Evolutionary conservation across 2,888 invertebrate species (phyloP).

Genomic region (Ormyrus nitidulus): DNA sequence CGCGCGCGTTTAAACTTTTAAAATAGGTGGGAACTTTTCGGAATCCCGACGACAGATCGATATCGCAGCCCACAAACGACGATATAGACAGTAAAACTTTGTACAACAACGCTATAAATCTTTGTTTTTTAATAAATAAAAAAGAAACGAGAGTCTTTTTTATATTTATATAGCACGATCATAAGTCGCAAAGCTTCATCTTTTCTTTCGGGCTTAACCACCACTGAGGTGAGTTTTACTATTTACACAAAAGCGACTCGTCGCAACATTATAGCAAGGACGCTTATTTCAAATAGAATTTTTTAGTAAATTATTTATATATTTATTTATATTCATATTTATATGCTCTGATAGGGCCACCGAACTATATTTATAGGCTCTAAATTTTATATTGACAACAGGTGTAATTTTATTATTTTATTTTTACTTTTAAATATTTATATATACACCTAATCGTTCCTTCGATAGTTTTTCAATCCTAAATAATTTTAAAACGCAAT

Average conservation of each 20-base stretch:
- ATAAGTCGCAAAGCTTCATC: conserved; percentile 23
- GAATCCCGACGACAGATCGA: conserved; percentile 10
- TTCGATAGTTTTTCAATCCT: conserved; percentile 59
- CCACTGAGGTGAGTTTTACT: conserved; percentile 9
- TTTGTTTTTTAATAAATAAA: conserved; percentile 17
- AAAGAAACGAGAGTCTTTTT: conserved; percentile 13
- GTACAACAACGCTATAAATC: conserved; percentile 47
- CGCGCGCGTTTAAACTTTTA: not conserved
- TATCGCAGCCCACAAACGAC: conserved; percentile 29
- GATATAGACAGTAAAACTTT: conserved; percentile 38
- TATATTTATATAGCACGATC: conserved; percentile 21
- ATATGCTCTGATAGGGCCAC: conserved; percentile 62
- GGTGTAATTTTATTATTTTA: conserved; percentile 63
- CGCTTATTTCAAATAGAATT: conserved; percentile 41
- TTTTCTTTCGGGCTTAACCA: not conserved
- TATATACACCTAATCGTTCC: conserved; percentile 63
- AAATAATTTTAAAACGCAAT: conserved; percentile 69
- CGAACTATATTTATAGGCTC: conserved; percentile 66
- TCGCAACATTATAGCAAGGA: conserved; percentile 33
- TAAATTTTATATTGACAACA: conserved; percentile 73
- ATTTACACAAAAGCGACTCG: conserved; percentile 50
- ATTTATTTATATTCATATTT: conserved; percentile 1
- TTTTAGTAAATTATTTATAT: not conserved
- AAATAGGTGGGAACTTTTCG: conserved; percentile 1
- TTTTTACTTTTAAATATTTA: conserved; percentile 30